Percentiles rank a stretch among this genome's conserved stretches.
phyloP scores from a whole-genome alignment of 2,888 invertebrate species.

The Agonopterix subpropinquella region DNA sequence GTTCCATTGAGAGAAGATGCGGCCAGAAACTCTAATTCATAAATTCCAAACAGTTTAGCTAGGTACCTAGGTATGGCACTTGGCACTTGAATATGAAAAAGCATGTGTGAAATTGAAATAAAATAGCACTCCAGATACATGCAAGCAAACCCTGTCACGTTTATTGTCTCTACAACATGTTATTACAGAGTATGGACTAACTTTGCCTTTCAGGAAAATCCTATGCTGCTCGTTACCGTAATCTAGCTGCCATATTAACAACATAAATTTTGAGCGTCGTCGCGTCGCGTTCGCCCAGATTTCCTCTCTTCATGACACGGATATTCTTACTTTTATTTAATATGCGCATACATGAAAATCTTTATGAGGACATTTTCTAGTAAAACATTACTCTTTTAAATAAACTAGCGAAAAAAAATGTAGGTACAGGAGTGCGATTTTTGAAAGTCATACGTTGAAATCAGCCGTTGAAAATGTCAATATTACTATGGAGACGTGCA shows the following conservation, averaged over 20 bases:
- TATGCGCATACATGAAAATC: slow-evolving; percentile 43
- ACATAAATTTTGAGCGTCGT: slow-evolving; percentile 31
- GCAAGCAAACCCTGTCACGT: too few species aligned
- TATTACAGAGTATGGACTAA: not conserved
- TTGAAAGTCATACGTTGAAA: too few species aligned
- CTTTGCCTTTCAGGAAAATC: not conserved
- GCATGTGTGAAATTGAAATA: too few species aligned
- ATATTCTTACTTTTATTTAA: slow-evolving; percentile 34
- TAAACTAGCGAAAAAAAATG: not conserved
- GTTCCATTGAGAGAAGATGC: too few species aligned
- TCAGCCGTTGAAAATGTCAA: too few species aligned
- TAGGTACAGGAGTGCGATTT: not conserved
- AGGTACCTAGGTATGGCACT: too few species aligned
- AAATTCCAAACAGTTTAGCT: too few species aligned
- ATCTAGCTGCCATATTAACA: slow-evolving; percentile 18
- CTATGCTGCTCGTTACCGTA: not conserved
- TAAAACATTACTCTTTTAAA: slow-evolving; percentile 2
- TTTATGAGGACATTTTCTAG: slow-evolving; percentile 25
- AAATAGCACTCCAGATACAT: too few species aligned
- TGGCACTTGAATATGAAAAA: too few species aligned
- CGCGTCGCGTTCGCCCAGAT: slow-evolving; percentile 19
- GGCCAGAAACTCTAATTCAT: too few species aligned
- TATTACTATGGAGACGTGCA: too few species aligned
- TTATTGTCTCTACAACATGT: not conserved
- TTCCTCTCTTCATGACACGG: slow-evolving; percentile 22